phyloP scores from a whole-genome alignment of 2,113 vertebrate genomes.

The Dasyurus viverrinus region DNA sequence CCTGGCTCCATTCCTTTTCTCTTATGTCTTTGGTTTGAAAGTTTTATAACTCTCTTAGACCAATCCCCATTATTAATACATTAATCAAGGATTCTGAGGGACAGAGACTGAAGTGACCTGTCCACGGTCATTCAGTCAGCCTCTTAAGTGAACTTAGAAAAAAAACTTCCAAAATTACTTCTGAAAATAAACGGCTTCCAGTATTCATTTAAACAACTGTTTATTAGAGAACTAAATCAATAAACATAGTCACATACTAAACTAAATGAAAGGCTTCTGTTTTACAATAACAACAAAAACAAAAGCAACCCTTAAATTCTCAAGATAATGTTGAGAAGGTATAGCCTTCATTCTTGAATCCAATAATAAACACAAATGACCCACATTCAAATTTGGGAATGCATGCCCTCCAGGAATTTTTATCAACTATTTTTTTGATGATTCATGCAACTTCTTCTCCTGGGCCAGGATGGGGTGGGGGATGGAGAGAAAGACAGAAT shows the following conservation, averaged over 20 bases:
- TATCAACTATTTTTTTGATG: slow-evolving; percentile 1
- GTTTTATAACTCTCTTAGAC: not conserved
- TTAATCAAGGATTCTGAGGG: not conserved
- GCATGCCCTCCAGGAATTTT: not conserved
- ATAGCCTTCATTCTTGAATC: slow-evolving; percentile 43
- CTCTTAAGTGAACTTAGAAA: slow-evolving; percentile 2
- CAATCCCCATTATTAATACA: not conserved
- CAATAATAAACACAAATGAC: slow-evolving; percentile 5
- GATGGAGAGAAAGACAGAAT: not conserved
- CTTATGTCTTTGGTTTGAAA: not conserved
- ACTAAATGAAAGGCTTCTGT: slow-evolving; percentile 36
- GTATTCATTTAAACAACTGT: not conserved
- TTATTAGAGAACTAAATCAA: slow-evolving; percentile 51
- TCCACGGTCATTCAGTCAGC: too few relatives aligned
- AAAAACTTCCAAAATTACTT: not conserved
- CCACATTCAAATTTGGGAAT: not conserved
- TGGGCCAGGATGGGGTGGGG: slow-evolving; percentile 23
- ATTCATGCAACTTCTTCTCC: not conserved
- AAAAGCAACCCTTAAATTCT: slow-evolving; percentile 19
- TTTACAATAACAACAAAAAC: slow-evolving; percentile 38
- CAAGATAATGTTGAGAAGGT: slow-evolving; percentile 46
- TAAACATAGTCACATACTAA: slow-evolving; percentile 1
- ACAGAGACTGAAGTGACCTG: too few relatives aligned
- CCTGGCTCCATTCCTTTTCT: not conserved
- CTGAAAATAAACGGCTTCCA: slow-evolving; percentile 27